phyloP scores from a whole-genome alignment of 1,140 invertebrate species.

The Caenorhabditis tropicalis region DNA sequence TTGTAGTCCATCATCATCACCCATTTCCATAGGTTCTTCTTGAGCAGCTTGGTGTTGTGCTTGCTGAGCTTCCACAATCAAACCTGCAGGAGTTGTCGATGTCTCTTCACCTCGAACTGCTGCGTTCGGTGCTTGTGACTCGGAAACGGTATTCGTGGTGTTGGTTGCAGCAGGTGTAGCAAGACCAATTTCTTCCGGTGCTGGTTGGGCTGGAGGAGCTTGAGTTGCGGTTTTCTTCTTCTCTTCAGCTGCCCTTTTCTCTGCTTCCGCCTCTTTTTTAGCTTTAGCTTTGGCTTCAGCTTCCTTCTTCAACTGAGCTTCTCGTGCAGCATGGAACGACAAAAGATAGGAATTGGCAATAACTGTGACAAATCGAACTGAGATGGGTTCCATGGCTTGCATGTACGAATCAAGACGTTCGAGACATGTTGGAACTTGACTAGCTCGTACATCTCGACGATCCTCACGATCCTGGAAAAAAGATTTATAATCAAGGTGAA shows the following conservation, averaged over 20 bases:
- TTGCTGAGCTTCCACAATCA: background rate
- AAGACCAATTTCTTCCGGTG: background rate
- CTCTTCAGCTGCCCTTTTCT: slow-evolving; percentile 39
- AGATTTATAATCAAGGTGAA: no score
- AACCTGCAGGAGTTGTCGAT: slow-evolving; percentile 28
- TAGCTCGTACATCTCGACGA: slow-evolving; percentile 33
- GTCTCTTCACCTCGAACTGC: slow-evolving; percentile 18
- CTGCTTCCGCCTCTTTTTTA: slow-evolving; percentile 44
- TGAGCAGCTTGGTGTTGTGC: background rate
- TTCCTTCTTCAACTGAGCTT: slow-evolving; percentile 18
- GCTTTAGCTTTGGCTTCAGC: slow-evolving; percentile 45
- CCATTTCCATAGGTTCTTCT: slow-evolving; percentile 51
- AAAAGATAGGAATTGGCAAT: slow-evolving; percentile 52
- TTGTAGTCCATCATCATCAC: slow-evolving; percentile 18
- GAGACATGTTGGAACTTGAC: slow-evolving; percentile 59
- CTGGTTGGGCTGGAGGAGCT: background rate
- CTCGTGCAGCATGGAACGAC: background rate
- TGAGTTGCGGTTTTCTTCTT: slow-evolving; percentile 45
- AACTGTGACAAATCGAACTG: slow-evolving; percentile 57
- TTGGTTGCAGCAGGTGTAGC: slow-evolving; percentile 14
- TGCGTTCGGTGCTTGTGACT: slow-evolving; percentile 40
- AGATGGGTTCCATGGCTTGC: slow-evolving; percentile 58
- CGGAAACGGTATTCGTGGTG: slow-evolving; percentile 1
- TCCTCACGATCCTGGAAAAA: slow-evolving; percentile 26
- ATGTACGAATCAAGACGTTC: slow-evolving; percentile 58